phyloP scores from a whole-genome alignment of 1,140 invertebrate genomes.

The Ridgeia piscesae region DNA sequence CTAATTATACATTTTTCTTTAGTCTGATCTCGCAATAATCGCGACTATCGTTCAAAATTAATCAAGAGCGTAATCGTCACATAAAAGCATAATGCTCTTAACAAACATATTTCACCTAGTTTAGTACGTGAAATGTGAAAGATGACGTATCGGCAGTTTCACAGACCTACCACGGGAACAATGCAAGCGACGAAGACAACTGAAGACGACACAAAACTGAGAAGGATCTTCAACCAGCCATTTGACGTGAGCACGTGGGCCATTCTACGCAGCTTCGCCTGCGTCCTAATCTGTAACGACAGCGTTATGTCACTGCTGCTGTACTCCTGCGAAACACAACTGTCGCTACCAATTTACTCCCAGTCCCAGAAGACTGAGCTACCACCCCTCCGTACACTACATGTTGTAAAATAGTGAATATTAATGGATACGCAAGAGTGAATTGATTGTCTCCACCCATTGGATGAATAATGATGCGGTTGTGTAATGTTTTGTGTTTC shows the following conservation, averaged over 20 bases:
- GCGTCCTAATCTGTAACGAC: not conserved
- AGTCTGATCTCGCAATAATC: not conserved
- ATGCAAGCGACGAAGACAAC: slow-evolving; percentile 1
- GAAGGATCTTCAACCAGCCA: not conserved
- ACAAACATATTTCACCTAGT: not conserved
- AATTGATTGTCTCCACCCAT: too few relatives aligned
- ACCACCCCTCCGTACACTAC: too few relatives aligned
- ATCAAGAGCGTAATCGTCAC: too few relatives aligned
- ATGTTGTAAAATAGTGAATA: too few relatives aligned
- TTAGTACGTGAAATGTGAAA: not conserved
- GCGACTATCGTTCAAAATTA: too few relatives aligned
- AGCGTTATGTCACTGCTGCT: not conserved
- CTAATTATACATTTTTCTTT: not conserved
- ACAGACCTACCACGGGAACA: not conserved
- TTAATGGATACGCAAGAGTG: too few relatives aligned
- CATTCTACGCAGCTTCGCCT: not conserved
- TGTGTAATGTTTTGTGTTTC: too few relatives aligned
- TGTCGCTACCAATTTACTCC: not conserved
- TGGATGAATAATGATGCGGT: too few relatives aligned
- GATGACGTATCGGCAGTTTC: not conserved
- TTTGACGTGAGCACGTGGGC: not conserved
- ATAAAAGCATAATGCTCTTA: too few relatives aligned
- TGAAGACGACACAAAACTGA: not conserved
- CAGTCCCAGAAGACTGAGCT: too few relatives aligned
- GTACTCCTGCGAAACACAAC: not conserved